Conservation (phyloP, 2,888 invertebrate species). For the Tholera decimalis region DNA sequence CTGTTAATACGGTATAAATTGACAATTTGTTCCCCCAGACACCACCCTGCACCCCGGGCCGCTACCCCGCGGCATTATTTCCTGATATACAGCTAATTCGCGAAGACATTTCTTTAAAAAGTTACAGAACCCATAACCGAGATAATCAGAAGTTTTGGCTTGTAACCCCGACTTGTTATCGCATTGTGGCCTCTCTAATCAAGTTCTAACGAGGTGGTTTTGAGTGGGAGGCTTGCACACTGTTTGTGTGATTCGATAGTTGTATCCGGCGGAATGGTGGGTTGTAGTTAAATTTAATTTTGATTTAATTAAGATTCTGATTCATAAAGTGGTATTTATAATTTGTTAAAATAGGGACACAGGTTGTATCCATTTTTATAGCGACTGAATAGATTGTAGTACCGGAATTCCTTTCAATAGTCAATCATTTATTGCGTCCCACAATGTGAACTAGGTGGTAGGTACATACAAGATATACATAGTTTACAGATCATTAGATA, state of each 20-base stretch:
- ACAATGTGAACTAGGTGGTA: too few relatives aligned
- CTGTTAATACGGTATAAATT: slow-evolving; percentile 62
- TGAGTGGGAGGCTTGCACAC: slow-evolving; percentile 61
- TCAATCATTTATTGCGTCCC: too few relatives aligned
- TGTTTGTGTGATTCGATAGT: slow-evolving; percentile 36
- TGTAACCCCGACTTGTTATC: slow-evolving; percentile 72
- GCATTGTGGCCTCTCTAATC: slow-evolving; percentile 81
- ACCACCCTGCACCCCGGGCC: slow-evolving; percentile 20
- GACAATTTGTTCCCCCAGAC: slow-evolving; percentile 64
- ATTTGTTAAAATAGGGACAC: too few relatives aligned
- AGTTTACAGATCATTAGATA: too few relatives aligned
- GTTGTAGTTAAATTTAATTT: neutral
- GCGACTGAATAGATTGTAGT: neutral
- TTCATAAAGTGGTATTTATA: too few relatives aligned
- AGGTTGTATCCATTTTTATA: neutral
- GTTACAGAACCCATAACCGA: slow-evolving; percentile 67
- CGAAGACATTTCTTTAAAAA: slow-evolving; percentile 74
- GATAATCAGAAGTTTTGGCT: slow-evolving; percentile 78
- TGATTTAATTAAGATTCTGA: neutral
- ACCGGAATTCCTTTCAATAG: too few relatives aligned
- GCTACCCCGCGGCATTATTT: slow-evolving; percentile 59
- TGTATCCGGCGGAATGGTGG: slow-evolving; percentile 8
- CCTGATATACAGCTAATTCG: slow-evolving; percentile 66
- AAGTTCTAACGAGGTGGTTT: slow-evolving; percentile 80
- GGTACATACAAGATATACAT: too few relatives aligned